Base-by-base conservation (phyloP, 2,113 vertebrate species). In the Hippocampus zosterae region DNA sequence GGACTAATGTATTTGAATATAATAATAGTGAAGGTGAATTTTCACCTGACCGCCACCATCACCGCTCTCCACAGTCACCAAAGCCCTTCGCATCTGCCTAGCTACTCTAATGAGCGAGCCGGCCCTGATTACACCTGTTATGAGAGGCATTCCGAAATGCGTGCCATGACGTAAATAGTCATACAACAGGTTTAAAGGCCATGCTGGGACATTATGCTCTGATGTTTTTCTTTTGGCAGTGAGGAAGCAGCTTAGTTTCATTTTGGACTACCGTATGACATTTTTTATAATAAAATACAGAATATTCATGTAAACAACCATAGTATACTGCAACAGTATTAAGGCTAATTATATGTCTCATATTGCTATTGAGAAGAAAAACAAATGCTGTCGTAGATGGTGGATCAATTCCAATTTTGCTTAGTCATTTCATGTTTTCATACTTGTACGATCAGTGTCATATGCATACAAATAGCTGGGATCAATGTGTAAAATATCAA, bases 101-200 rank as follows among this genome's bases (percentile, higher is more conserved):
- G 29, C 29, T 33, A 33, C 4, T 37, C 33, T 37, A 5, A 37
- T 37, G 33, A 37, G 33, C 33, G 5, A 6, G 5, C 33, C 5
- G 42, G 42, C 12, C 3, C 42, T 44, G 42, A 48, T 48, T 18
- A 1, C 6, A 11, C 68, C 72, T 69, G 55, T 70, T 23, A 62
- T 40, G 16, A 67, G 66, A n/a, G 44, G 6, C 46, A 63, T 72
- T 70, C 67, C 12, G 44, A 65, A 73, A 64, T 60, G 65, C 21
- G 1, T 50, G 3, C 5, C 23, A 19, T 48, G 29, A 4, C 44
- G 67, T 0, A 11, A 71, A n/a, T 79, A 57, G 80, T 63, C 23
- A 75, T 56, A 75, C 56, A 84, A 81, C 88, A 71, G 79, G 86
- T 87, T 87, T 77, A 76, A 77, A 52, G 50, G 50, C 2, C 50